Percentiles rank a stretch among this genome's conserved stretches.
Evolutionary conservation across 2,888 invertebrate species (phyloP).

Genomic region (Drepana falcataria): DNA sequence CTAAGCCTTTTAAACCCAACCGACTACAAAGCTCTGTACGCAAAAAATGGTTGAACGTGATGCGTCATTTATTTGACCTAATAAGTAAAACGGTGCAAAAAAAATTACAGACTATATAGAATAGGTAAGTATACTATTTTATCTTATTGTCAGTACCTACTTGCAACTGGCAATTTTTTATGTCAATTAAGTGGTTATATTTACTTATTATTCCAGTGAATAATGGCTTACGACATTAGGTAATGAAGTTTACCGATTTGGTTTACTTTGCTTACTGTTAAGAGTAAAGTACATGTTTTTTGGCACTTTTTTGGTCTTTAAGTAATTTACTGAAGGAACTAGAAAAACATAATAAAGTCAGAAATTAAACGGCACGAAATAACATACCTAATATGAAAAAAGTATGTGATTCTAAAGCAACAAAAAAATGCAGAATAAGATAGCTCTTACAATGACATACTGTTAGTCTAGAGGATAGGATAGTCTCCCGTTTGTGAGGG

Average conservation of each 20-base stretch:
- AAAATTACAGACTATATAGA: constrained; percentile 11
- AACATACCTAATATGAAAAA: background rate
- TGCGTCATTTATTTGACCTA: constrained; percentile 60
- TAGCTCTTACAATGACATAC: no score
- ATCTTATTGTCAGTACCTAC: constrained; percentile 14
- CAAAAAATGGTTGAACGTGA: constrained; percentile 22
- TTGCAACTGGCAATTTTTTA: constrained; percentile 24
- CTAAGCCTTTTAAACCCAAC: constrained; percentile 10
- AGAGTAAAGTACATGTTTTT: background rate
- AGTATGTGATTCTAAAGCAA: background rate
- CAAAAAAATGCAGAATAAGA: no score
- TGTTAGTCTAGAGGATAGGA: no score
- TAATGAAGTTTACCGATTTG: background rate
- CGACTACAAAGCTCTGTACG: constrained; percentile 4
- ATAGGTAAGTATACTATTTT: constrained; percentile 13
- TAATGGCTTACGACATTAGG: constrained; percentile 9
- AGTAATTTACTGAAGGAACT: background rate
- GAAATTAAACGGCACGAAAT: background rate
- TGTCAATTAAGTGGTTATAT: constrained; percentile 35
- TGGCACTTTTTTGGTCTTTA: background rate
- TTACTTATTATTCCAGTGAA: constrained; percentile 30
- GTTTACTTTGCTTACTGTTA: background rate
- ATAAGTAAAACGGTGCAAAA: constrained; percentile 39
- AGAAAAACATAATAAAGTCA: background rate
- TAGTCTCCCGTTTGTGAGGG: no score